phyloP scores from a whole-genome alignment of 2,113 vertebrate genomes.

The Pluvialis apricaria region DNA sequence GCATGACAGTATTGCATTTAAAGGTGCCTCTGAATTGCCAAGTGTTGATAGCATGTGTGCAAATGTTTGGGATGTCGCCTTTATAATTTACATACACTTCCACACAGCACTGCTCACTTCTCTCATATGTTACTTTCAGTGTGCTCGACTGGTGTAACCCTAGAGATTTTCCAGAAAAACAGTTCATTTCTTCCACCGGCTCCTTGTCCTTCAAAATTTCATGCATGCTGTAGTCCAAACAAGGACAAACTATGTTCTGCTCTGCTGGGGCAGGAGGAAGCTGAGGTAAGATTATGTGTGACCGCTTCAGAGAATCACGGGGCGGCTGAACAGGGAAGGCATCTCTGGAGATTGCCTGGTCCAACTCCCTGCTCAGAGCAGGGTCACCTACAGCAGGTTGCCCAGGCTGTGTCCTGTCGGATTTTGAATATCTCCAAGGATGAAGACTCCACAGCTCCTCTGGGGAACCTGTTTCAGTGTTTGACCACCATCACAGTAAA shows the following conservation, averaged over 20 bases:
- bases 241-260: not conserved
- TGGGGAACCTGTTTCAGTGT: not conserved
- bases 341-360: not conserved
- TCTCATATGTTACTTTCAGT: not conserved
- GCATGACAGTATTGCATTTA: not conserved
- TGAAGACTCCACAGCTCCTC: not conserved
- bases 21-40: not conserved
- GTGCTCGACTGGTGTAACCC: not conserved
- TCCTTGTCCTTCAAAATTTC: not conserved
- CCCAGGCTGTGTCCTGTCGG: not conserved
- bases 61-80: not conserved
- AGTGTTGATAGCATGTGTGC: not conserved
- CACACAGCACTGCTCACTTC: not conserved
- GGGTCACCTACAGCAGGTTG: not conserved
- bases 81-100: not conserved
- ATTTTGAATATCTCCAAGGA: not conserved
- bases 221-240: not conserved
- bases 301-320: not conserved
- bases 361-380: not conserved
- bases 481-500: not conserved
- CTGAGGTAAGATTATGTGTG: not conserved
- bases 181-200: not conserved
- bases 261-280: not conserved
- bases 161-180: not conserved
- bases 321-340: rapidly evolving